Evolutionary conservation across 92 coral and sea anemone genomes (phyloP), one percentile per base, ranked within the genome.

Genomic region (Anthopleura xanthogrammica): DNA sequence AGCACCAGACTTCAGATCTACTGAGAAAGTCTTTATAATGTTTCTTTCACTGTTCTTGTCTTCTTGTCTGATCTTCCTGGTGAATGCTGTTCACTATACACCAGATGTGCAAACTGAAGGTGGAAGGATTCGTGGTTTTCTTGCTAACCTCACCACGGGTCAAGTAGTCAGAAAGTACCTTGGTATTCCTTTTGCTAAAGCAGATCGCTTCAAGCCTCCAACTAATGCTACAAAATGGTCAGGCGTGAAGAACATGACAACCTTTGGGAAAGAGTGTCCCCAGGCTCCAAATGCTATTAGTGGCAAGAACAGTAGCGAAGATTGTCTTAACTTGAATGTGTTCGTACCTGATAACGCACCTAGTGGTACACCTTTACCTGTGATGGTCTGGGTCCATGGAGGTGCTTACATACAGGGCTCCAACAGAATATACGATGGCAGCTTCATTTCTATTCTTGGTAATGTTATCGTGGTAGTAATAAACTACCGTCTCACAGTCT

Each of bases 261-360:
- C 75, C 40, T 29, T 16, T 40, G 83, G 83, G n/a, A 60, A 60
- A 22, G 41, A 29, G 16, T 80, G 83, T 79, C 62, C 64, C 58
- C 23, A 55, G 64, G 0, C 14, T 58, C 22, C 64, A 58, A 14
- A 0, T 58, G 3, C 17, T 16, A 12, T 58, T 16, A 1, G 64
- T 58, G n/a, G 7, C 4, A 22, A 77, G 42, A 76, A 76, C 29
- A 86, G 86, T 76, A 86, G 90, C 76, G 92, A 89, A 75, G 90
- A 89, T 64, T 89, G 92, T 68, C 60, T 89, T 64, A 75, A 77
- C 60, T 57, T 89, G 7, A 85, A 85, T 78, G 80, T 89, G 65
- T 85, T 70, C 79, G 83, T 85, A 52, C 92, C 92, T 52, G 46
- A 73, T 29, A 29, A 29, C 70, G 73, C 80, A 7, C 7, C 64